phyloP scores from a whole-genome alignment of 2,888 invertebrate genomes.

The Vanessa cardui region DNA sequence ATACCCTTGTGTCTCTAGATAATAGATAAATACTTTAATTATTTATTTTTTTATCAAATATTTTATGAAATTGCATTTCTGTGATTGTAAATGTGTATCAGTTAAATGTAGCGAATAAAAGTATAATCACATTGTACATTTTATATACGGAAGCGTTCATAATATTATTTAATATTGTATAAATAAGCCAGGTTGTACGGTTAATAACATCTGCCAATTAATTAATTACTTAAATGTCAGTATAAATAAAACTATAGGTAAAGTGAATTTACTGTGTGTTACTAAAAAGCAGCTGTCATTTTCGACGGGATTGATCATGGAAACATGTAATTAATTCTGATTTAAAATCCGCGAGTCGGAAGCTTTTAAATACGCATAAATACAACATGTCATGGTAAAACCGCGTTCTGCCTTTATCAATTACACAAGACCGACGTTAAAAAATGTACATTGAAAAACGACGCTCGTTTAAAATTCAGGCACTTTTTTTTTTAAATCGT shows the following conservation, averaged over 20 bases:
- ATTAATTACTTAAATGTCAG: conserved; percentile 36
- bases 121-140: neutral
- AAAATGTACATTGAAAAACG: conserved; percentile 50
- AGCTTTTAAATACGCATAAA: conserved; percentile 80
- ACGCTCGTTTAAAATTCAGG: conserved; percentile 64
- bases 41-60: too few relatives aligned
- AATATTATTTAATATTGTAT: conserved; percentile 20
- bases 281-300: conserved; percentile 47
- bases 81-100: too few relatives aligned
- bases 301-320: conserved; percentile 59
- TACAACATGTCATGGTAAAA: conserved; percentile 73
- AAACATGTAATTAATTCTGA: conserved; percentile 71
- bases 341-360: conserved; percentile 69
- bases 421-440: conserved; percentile 67
- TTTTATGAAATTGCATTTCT: too few relatives aligned
- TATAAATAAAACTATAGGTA: conserved; percentile 35
- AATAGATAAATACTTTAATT: too few relatives aligned
- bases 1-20: too few relatives aligned
- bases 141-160: neutral
- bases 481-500: conserved; percentile 18
- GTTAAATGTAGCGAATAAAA: neutral
- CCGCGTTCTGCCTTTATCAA: conserved; percentile 74
- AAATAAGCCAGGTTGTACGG: conserved; percentile 14
- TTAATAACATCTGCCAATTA: conserved; percentile 32
- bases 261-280: conserved; percentile 30